A percentile compares a stretch with the other conserved stretches of the same genome.
phyloP scores from a whole-genome alignment of 2,797 vertebrate species.

The Melanotaenia parkinsoni region DNA sequence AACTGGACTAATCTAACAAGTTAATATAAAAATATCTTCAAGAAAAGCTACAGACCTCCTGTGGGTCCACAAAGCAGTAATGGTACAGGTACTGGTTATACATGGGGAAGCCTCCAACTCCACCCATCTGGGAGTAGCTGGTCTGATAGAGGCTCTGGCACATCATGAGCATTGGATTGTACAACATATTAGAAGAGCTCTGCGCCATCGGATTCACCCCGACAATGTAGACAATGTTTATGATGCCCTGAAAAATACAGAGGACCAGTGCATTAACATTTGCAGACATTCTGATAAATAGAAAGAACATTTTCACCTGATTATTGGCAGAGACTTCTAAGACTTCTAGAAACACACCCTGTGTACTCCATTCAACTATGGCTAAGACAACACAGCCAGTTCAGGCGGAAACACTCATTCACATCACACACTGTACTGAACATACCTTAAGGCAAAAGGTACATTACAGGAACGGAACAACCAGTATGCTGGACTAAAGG shows the following conservation, averaged over 20 bases:
- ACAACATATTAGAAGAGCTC: slow-evolving; percentile 80
- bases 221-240: slow-evolving; percentile 89
- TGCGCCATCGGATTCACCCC: slow-evolving; percentile 92
- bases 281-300: neutral
- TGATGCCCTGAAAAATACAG: slow-evolving; percentile 77
- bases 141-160: slow-evolving; percentile 86
- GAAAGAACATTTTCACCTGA: neutral
- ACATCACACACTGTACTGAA: slow-evolving; percentile 6
- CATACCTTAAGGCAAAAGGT: slow-evolving; percentile 6
- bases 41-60: slow-evolving; percentile 83
- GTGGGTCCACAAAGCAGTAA: slow-evolving; percentile 92
- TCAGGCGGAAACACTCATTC: neutral
- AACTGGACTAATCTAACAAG: neutral
- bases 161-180: slow-evolving; percentile 88
- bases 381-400: neutral
- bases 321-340: neutral
- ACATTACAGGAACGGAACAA: neutral
- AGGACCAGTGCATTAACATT: neutral
- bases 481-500: neutral
- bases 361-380: neutral
- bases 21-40: neutral
- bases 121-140: slow-evolving; percentile 80
- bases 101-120: slow-evolving; percentile 81
- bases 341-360: neutral
- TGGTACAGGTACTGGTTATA: slow-evolving; percentile 92